Base-by-base conservation (phyloP, 2,888 invertebrate genomes). In the Campoletis raptor region DNA sequence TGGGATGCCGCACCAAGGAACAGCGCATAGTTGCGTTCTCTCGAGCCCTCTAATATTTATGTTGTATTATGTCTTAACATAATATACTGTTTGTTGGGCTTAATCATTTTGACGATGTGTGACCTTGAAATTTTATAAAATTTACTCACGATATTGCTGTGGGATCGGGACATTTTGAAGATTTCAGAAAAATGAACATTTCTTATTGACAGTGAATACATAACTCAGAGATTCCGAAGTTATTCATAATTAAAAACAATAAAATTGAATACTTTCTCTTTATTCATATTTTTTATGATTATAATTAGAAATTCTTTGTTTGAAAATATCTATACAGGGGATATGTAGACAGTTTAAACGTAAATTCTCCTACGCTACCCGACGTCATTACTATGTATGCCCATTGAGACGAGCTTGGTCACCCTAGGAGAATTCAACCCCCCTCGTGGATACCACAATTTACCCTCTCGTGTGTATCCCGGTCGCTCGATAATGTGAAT, bases 401-500 rank as follows among this genome's bases (percentile, higher is more conserved):
- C 37, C 37, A 48, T 67, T 66, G 37, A 78, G 67, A 37, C 67
- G 15, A 67, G 48, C 45, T 48, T 36, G 66, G 45, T 77, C 48
- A 77, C 21, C 45, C 48, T 48, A 36, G 66, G 36, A 66, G 48
- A n/a, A 77, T 77, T 77, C 48, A 21, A 77, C 70, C 70, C 42
- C 66, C n/a, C 67, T 24, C 67, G 18, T 8, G 36, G 36, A 64
- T 78, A 54, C 21, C 67, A 54, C 78, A 78, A 78, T 78, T 37
- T 67, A 67, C 66, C 78, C 37, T 24, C 52, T 48, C 37, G 48
- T 37, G 45, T 67, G 21, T 52, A 61, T 42, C 57, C 74, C 61
- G 42, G 42, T 57, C 30, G 76, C n/a, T 76, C 80, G 76, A 85
- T 85, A 85, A 70, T 64, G 61, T 61, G 76, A 76, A 76, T 85